Evolutionary conservation across 2,888 invertebrate genomes (phyloP).

Genomic region (Cyclophora albipunctata): DNA sequence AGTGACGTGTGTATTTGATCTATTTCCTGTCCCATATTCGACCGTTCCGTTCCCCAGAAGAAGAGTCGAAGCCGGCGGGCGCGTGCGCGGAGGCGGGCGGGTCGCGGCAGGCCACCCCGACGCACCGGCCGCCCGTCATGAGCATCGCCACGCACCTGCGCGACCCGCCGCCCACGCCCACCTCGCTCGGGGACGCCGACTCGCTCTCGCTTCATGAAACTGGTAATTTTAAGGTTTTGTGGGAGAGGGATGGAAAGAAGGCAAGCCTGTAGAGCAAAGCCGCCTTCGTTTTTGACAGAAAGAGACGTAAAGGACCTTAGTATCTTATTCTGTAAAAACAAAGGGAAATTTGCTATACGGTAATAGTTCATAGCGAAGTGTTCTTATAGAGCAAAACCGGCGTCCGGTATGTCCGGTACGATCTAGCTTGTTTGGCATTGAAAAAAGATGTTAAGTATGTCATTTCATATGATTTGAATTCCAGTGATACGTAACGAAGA

Average conservation of each 20-base stretch:
- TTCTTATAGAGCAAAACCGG: too few species aligned
- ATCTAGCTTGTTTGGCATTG: too few species aligned
- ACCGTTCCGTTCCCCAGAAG: constrained; percentile 30
- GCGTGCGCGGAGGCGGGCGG: constrained; percentile 52
- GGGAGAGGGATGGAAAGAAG: background rate
- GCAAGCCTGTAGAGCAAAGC: background rate
- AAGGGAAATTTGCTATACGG: too few species aligned
- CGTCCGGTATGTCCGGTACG: too few species aligned
- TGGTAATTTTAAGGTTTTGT: constrained; percentile 25
- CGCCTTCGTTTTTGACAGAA: background rate
- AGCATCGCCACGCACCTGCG: constrained; percentile 73
- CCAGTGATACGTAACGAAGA: constrained; percentile 53
- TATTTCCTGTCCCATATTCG: too few species aligned
- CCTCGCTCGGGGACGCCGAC: constrained; percentile 58
- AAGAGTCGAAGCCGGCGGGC: constrained; percentile 52
- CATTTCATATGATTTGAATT: constrained; percentile 2
- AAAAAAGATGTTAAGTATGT: too few species aligned
- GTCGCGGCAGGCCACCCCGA: constrained; percentile 80
- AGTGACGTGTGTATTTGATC: too few species aligned
- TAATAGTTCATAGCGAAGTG: too few species aligned
- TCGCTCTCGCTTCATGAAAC: constrained; percentile 59
- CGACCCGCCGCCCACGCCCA: constrained; percentile 66
- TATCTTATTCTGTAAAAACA: too few species aligned
- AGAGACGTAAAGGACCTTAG: too few species aligned
- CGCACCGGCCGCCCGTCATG: constrained; percentile 86